Evolutionary conservation across 2,888 invertebrate genomes (phyloP), one percentile per base, ranked within the genome.

Genomic region (Scaptomyza polygonia): DNA sequence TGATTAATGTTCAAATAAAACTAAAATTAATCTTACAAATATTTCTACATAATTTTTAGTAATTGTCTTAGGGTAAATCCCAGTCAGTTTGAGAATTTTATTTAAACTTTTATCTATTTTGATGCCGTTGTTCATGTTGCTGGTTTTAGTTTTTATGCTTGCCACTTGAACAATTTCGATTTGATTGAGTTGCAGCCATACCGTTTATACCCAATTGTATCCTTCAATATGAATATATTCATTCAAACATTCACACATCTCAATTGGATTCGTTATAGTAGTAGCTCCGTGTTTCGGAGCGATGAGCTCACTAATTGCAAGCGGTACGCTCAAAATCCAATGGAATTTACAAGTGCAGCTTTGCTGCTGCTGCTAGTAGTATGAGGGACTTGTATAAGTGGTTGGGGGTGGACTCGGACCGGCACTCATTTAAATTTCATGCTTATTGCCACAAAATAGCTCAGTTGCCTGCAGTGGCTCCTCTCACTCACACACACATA

Each of bases 391-490:
- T 34, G 55, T 16, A 27, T 40, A 49, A 51, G 61, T 52, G 61
- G 58, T 39, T 32, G 51, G 48, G 6, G 12, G 16, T n/a, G 49
- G 32, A 8, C 7, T 25, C 44, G 68, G 57, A 61, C 58, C 58
- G 62, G 78, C 68, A 78, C 82, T 82, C 87, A 82, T 82, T 82
- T 82, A 82, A 82, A 82, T 86, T 82, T 82, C 87, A 84, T 86
- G 85, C 87, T 86, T 82, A 82, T 86, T 82, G 82, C 82, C 82
- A 81, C 82, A 82, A 86, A 82, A 82, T 82, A 82, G 87, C 82
- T 86, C 75, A 77, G 82, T 76, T 75, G 72, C 72, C 53, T 77
- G 68, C 78, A 67, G 64, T 62, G 63, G 68, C 77, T 77, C 75
- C 51, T 55, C 36, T 64, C 42, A 12, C 6, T 12, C 12, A 42